A percentile compares a stretch with the other conserved stretches of the same genome.
phyloP scores from a whole-genome alignment of 53 echinoderm and acorn worm species.

The Zoroaster sp. region DNA sequence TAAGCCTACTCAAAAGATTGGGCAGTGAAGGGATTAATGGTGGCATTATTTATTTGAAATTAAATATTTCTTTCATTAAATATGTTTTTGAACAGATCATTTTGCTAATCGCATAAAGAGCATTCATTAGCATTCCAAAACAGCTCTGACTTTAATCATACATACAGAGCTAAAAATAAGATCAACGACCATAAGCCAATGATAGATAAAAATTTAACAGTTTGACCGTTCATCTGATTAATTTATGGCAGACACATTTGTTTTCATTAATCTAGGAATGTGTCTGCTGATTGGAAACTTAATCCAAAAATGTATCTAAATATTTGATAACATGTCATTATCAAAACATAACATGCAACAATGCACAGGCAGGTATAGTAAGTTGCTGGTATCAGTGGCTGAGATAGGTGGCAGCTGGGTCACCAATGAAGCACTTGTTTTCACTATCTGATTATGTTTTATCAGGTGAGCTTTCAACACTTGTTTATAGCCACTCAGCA shows the following conservation, averaged over 20 bases:
- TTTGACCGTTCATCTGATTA: conserved; percentile 31
- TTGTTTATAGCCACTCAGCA: not conserved
- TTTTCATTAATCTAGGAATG: conserved; percentile 38
- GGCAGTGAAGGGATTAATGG: too few relatives aligned
- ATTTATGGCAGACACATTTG: conserved; percentile 41
- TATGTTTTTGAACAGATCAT: too few relatives aligned
- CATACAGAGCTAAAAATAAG: conserved; percentile 15
- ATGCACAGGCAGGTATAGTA: not conserved
- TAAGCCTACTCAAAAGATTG: too few relatives aligned
- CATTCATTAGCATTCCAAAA: conserved; percentile 20
- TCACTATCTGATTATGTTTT: not conserved
- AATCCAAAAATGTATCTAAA: conserved; percentile 31
- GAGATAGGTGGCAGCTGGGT: conserved; percentile 1
- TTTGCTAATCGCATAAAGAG: not conserved
- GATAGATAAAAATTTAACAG: not conserved
- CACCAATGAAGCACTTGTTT: not conserved
- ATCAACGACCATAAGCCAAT: not conserved
- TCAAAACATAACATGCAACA: not conserved
- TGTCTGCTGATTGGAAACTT: conserved; percentile 1
- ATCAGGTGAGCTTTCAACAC: conserved; percentile 15
- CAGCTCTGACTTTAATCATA: not conserved
- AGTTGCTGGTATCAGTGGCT: not conserved
- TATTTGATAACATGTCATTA: conserved; percentile 1
- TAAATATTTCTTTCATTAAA: too few relatives aligned
- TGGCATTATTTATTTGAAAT: too few relatives aligned